phyloP scores from a whole-genome alignment of 2,113 vertebrate genomes.

The Ictalurus punctatus region DNA sequence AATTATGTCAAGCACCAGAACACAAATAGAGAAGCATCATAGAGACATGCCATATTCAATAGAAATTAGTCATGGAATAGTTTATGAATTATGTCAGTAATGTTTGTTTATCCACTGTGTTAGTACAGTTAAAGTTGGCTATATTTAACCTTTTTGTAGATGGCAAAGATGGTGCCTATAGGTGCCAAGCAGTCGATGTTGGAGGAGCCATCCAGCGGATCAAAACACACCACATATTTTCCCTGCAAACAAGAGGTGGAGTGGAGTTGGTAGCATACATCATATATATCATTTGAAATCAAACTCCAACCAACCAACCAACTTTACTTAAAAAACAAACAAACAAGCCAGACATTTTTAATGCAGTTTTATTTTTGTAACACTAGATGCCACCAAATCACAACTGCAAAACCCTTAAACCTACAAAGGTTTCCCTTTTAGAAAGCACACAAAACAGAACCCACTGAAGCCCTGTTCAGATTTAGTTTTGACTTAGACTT shows the following conservation, averaged over 20 bases:
- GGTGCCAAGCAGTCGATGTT: slow-evolving; percentile 98
- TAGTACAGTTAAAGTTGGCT: not conserved
- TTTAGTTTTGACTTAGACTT: not conserved
- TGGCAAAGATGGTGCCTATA: slow-evolving; percentile 94
- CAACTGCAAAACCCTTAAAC: not conserved
- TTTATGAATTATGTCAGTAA: not conserved
- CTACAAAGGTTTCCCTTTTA: not conserved
- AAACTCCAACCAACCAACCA: not conserved
- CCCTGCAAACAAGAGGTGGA: slow-evolving; percentile 72
- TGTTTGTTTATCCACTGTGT: not conserved
- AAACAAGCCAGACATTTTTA: not conserved
- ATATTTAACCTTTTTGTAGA: slow-evolving; percentile 88
- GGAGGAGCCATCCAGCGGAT: slow-evolving; percentile 94
- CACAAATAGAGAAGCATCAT: not conserved
- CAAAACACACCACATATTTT: slow-evolving; percentile 96
- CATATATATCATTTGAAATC: not conserved
- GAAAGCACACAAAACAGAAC: not conserved
- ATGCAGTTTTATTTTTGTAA: not conserved
- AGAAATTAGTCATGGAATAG: not conserved
- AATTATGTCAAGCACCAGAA: not conserved
- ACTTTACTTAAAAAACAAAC: not conserved
- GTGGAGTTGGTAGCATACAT: not conserved
- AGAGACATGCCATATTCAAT: not conserved
- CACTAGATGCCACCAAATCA: not conserved
- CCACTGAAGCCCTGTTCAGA: not conserved